Evolutionary conservation across 2,113 vertebrate species (phyloP).

Genomic region (Pituophis catenifer): DNA sequence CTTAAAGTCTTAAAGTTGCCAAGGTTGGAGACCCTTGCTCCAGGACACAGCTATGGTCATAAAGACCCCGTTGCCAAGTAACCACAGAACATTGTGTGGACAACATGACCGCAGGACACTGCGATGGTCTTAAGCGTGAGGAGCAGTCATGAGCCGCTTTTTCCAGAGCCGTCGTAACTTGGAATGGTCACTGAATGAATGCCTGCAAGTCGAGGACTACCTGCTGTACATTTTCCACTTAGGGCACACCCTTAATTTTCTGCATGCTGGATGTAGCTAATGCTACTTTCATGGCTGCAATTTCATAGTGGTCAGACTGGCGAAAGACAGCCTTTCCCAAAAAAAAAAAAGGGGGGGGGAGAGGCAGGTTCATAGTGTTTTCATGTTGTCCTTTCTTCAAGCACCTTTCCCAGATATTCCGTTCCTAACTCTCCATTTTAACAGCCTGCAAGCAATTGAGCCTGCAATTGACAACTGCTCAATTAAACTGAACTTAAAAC

Average conservation of each 20-base stretch:
- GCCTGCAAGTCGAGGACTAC: no score
- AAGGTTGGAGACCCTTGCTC: no score
- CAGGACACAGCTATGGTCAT: neutral
- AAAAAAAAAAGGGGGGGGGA: neutral
- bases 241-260: neutral
- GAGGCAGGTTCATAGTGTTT: neutral
- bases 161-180: neutral
- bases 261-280: no score
- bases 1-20: no score
- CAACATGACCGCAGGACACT: neutral
- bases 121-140: neutral
- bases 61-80: neutral
- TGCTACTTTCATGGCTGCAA: no score
- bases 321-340: neutral
- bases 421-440: neutral
- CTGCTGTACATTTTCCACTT: neutral
- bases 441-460: neutral
- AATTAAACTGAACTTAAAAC: neutral
- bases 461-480: neutral
- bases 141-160: neutral
- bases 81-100: no score
- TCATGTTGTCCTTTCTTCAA: neutral
- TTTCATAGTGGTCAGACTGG: neutral
- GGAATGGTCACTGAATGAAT: no score
- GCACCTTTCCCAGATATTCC: neutral